phyloP scores from a whole-genome alignment of 1,140 invertebrate species.

The Lepidotrigona ventralis region DNA sequence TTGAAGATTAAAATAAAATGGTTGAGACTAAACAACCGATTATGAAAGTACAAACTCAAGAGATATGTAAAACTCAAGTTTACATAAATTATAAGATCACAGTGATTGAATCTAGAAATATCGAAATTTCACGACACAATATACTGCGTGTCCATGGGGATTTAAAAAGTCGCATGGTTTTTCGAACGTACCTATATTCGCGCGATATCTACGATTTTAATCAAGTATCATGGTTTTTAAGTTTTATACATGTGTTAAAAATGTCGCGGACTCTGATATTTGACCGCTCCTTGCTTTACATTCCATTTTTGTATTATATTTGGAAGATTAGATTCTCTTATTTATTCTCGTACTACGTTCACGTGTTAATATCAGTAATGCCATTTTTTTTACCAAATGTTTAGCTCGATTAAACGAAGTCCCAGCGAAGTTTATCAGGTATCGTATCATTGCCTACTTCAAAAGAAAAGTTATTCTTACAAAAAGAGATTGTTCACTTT shows the following conservation, averaged over 20 bases:
- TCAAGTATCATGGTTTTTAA: slow-evolving; percentile 12
- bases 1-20: too few relatives aligned
- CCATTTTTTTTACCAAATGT: background rate
- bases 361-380: background rate
- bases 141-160: background rate
- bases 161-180: background rate
- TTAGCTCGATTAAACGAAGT: background rate
- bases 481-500: background rate
- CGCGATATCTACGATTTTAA: slow-evolving; percentile 1
- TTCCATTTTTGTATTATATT: slow-evolving; percentile 17
- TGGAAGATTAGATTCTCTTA: slow-evolving; percentile 27
- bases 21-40: too few relatives aligned
- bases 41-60: too few relatives aligned
- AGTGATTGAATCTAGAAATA: background rate
- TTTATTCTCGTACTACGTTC: background rate
- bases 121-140: background rate
- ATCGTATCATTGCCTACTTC: too few relatives aligned
- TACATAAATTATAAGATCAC: too few relatives aligned
- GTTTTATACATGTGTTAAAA: background rate
- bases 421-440: too few relatives aligned
- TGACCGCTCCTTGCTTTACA: slow-evolving; percentile 31
- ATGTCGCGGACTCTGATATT: background rate
- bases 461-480: background rate
- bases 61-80: too few relatives aligned
- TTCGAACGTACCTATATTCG: background rate